A percentile compares a stretch with the other conserved stretches of the same genome.
These are phyloP conservation scores for Odontomachus brunneus DNA, from an alignment of 1,140 invertebrate species.

Conservation along the genomic window DNA sequence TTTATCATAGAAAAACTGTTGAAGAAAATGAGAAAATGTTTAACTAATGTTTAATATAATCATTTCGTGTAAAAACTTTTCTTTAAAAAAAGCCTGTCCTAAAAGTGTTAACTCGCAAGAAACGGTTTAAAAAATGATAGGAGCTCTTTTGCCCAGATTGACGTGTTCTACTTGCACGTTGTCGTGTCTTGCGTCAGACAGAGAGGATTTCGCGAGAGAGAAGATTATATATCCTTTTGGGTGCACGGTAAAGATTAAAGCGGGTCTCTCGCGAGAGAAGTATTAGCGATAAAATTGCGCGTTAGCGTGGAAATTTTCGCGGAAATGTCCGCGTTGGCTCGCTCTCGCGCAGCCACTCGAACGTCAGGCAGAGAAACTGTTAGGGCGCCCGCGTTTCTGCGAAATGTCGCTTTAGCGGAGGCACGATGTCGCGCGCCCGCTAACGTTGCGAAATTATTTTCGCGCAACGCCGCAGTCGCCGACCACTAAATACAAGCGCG, in stretches of 20 bases:
- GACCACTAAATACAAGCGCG: slow-evolving; percentile 58
- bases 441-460: slow-evolving; percentile 59
- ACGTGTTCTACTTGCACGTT: no score
- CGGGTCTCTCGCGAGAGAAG: neutral
- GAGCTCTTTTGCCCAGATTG: no score
- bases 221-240: no score
- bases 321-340: neutral
- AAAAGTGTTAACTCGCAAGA: no score
- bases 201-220: no score
- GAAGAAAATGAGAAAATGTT: no score
- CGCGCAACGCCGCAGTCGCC: slow-evolving; percentile 50
- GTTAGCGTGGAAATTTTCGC: neutral
- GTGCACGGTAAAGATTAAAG: neutral
- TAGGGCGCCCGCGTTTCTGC: slow-evolving; percentile 28
- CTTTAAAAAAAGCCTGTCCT: no score
- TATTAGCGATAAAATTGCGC: slow-evolving; percentile 1
- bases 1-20: no score
- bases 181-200: no score
- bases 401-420: slow-evolving; percentile 46
- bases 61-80: no score
- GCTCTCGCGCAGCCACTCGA: slow-evolving; percentile 5
- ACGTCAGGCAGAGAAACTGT: slow-evolving; percentile 36
- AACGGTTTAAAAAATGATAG: no score
- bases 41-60: no score
- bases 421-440: slow-evolving; percentile 4